Percentiles rank a stretch among this genome's conserved stretches.
These are phyloP conservation scores for Scelioninae gen. 1 DNA, from an alignment of 2,888 invertebrate species.

Conservation along the genomic window DNA sequence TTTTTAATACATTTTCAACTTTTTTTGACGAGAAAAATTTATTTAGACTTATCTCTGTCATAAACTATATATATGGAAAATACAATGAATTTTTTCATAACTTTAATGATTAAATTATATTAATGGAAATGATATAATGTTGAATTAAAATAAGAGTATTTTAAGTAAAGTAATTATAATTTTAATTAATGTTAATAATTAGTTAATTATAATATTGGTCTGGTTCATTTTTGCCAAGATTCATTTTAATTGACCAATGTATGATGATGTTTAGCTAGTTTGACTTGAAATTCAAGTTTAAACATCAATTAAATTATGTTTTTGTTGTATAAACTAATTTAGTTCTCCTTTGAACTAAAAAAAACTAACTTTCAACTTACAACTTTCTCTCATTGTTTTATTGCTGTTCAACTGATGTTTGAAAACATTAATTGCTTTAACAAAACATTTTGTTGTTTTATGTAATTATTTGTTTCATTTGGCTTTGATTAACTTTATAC, in stretches of 20 bases:
- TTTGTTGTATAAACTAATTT: constrained; percentile 54
- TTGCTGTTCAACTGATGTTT: constrained; percentile 27
- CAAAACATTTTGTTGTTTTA: constrained; percentile 26
- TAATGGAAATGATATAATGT: too few species aligned
- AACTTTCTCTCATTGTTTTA: constrained; percentile 64
- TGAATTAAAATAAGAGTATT: too few species aligned
- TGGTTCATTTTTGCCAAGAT: background rate
- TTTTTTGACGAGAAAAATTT: too few species aligned
- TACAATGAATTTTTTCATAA: too few species aligned
- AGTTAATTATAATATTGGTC: background rate
- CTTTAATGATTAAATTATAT: too few species aligned
- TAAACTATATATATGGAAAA: too few species aligned
- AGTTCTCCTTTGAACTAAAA: constrained; percentile 30
- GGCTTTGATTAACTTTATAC: constrained; percentile 9
- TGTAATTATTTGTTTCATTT: constrained; percentile 9
- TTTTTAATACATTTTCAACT: background rate
- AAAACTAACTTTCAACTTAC: constrained; percentile 48
- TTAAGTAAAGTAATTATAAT: background rate
- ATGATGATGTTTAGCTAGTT: constrained; percentile 40
- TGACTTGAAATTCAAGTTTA: constrained; percentile 51
- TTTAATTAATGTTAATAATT: background rate
- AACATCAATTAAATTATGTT: constrained; percentile 58
- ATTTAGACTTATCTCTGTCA: too few species aligned
- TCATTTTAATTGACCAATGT: constrained; percentile 35
- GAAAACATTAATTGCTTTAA: constrained; percentile 45